A percentile compares a stretch with the other conserved stretches of the same genome.
phyloP scores from a whole-genome alignment of 2,888 invertebrate species.

The Actias luna region DNA sequence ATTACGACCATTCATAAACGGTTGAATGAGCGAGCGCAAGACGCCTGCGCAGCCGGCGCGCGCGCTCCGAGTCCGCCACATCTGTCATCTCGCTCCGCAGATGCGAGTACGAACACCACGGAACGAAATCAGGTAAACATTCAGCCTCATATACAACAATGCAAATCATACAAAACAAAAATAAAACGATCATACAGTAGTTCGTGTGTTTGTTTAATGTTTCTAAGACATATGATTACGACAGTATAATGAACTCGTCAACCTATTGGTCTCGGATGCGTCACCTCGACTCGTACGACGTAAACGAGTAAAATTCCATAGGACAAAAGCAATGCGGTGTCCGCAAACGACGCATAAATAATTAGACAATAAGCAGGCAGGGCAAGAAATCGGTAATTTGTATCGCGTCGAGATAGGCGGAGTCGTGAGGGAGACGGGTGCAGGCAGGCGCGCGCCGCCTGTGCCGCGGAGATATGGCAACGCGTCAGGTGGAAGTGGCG shows the following conservation, averaged over 20 bases:
- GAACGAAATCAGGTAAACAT: slow-evolving; percentile 24
- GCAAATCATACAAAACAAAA: slow-evolving; percentile 6
- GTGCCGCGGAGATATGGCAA: slow-evolving; percentile 74
- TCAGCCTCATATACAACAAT: background rate
- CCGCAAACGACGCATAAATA: slow-evolving; percentile 76
- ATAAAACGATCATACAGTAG: slow-evolving; percentile 3
- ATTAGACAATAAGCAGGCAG: slow-evolving; percentile 79
- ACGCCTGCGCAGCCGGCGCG: slow-evolving; percentile 58
- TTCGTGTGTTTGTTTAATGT: slow-evolving; percentile 6
- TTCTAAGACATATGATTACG: slow-evolving; percentile 18
- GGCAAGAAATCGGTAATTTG: slow-evolving; percentile 80
- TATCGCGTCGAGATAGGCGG: slow-evolving; percentile 76
- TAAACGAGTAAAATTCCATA: slow-evolving; percentile 66
- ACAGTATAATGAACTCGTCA: slow-evolving; percentile 74
- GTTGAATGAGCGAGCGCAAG: slow-evolving; percentile 76
- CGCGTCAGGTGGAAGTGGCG: slow-evolving; percentile 81
- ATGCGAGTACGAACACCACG: slow-evolving; percentile 31
- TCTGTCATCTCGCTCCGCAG: slow-evolving; percentile 52
- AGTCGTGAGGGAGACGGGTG: slow-evolving; percentile 70
- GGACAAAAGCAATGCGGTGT: slow-evolving; percentile 61
- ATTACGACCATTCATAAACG: slow-evolving; percentile 76
- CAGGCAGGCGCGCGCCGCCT: slow-evolving; percentile 68
- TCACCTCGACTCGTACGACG: slow-evolving; percentile 54
- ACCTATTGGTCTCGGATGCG: slow-evolving; percentile 65
- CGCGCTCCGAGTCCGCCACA: slow-evolving; percentile 50